phyloP scores from a whole-genome alignment of 1,140 invertebrate genomes.

The Mactra quadrangularis region DNA sequence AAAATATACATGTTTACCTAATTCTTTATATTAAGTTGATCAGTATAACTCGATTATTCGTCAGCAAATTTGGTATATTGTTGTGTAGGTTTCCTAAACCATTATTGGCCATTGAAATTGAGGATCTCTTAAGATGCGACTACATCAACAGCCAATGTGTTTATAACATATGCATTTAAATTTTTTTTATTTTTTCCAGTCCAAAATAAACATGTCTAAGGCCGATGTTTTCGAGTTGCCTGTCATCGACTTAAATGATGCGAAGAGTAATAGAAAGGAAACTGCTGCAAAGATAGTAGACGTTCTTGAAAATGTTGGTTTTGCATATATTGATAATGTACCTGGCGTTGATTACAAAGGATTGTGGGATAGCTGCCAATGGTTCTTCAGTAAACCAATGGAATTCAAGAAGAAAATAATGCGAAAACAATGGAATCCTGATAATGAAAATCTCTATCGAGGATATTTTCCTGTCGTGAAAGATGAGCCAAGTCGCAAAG shows the following conservation, averaged over 20 bases:
- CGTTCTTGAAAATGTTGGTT: conserved; percentile 67
- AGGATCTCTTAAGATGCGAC: no score
- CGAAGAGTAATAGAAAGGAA: conserved; percentile 33
- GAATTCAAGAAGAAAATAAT: conserved; percentile 56
- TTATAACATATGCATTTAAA: no score
- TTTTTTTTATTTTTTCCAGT: no score
- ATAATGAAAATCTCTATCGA: conserved; percentile 64
- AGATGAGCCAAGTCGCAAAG: conserved; percentile 64
- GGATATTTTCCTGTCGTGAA: conserved; percentile 66
- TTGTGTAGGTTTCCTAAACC: no score
- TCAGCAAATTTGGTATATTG: no score
- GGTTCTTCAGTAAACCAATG: conserved; percentile 66
- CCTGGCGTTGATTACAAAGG: conserved; percentile 61
- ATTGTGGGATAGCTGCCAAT: conserved; percentile 58
- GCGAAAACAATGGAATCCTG: conserved; percentile 65
- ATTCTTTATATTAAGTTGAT: no score
- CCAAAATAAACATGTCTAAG: no score
- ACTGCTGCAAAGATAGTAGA: conserved; percentile 61
- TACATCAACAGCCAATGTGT: no score
- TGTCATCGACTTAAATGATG: conserved; percentile 61
- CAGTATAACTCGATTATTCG: no score
- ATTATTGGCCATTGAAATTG: no score
- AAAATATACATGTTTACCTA: no score
- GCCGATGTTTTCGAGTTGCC: conserved; percentile 16
- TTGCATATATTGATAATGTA: conserved; percentile 66